These are phyloP conservation scores for Phalanger gymnotis DNA, from an alignment of 2,797 vertebrate species.

Conservation along the genomic window DNA sequence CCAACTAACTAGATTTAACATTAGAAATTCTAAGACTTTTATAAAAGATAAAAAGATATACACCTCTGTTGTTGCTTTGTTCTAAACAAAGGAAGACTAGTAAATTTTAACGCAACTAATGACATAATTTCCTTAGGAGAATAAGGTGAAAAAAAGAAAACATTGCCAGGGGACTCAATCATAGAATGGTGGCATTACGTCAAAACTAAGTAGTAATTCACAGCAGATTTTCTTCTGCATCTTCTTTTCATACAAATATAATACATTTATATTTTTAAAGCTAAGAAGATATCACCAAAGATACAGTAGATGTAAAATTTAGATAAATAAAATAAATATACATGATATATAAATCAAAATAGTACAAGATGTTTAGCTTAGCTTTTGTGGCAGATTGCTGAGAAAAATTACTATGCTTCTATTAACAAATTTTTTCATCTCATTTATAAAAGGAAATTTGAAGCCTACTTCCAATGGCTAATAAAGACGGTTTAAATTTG, in stretches of 20 bases:
- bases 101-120: not conserved
- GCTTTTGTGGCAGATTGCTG: constrained; percentile 17
- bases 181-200: not conserved
- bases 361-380: constrained; percentile 47
- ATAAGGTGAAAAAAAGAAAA: not conserved
- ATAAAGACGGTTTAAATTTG: constrained; percentile 31
- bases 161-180: not conserved
- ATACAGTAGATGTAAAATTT: constrained; percentile 28
- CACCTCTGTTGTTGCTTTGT: not conserved
- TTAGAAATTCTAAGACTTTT: not conserved
- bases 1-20: not conserved
- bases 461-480: constrained; percentile 8
- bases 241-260: not conserved
- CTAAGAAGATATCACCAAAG: not conserved
- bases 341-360: constrained; percentile 53
- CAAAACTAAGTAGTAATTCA: not conserved
- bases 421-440: constrained; percentile 49
- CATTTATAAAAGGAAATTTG: constrained; percentile 49
- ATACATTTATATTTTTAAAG: not conserved
- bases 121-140: not conserved
- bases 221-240: not conserved
- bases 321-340: constrained; percentile 66
- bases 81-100: not conserved
- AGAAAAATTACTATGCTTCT: constrained; percentile 26
- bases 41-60: not conserved